Evolutionary conservation across 2,797 vertebrate species (phyloP), one percentile per base, ranked within the genome.

Genomic region (Iguana delicatissima): DNA sequence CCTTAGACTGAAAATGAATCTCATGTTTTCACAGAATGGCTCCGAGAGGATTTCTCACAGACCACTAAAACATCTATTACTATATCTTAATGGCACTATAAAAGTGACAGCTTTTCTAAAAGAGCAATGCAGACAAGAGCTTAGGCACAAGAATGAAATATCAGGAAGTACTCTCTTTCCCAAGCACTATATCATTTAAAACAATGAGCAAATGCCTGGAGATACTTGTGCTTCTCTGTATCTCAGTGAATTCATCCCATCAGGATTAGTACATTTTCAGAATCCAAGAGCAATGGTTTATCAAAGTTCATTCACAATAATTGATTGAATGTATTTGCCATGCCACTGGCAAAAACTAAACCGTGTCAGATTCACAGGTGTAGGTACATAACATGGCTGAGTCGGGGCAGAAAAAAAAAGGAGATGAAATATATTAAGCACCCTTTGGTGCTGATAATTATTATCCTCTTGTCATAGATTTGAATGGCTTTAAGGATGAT

Each of bases 141-240:
- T 52, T 62, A 93, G 29, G 91, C 89, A 32, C 84, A 4, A 92
- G 80, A 90, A 86, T 89, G 73, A 93, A 94, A 80, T 74, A 52
- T 84, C 67, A 82, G 86, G 76, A 76, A 52, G 57, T 24, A 67
- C 67, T 52, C 62, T 69, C 82, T 85, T 69, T 64, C 62, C 18
- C 92, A 80, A 89, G 80, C 1, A 84, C n/a, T 93, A 80, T 35
- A 52, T 14, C 55, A 42, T 6, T 46, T 72, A 89, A 67, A 95
- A 91, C 18, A 64, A 24, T 35, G 79, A 88, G 64, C 77, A 93
- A 94, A 92, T 82, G 80, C 77, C 77, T 92, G 89, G 29, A 90
- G 86, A 90, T 72, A 90, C 62, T 80, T 89, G 88, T 94, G 89
- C 82, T 32, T 90, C 59, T 91, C 89, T 93, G 92, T 72, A 93